Conservation (phyloP, 2,113 vertebrate species). For the Amphiprion ocellaris region DNA sequence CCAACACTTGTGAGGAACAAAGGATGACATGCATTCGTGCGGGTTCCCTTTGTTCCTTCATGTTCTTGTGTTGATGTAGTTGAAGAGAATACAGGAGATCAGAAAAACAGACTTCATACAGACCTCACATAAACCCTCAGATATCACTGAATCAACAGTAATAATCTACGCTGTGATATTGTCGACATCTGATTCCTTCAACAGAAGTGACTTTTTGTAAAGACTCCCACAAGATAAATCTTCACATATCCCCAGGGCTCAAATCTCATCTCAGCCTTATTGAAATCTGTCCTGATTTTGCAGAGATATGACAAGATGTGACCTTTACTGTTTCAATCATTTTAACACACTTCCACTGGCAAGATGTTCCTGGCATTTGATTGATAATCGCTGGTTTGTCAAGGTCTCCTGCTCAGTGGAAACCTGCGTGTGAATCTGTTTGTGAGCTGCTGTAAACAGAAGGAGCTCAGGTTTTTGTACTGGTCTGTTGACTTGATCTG, state of each 20-base stretch:
- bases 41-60: too few relatives aligned
- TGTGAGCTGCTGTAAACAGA: too few relatives aligned
- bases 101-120: neutral
- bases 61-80: neutral
- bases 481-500: neutral
- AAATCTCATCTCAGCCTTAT: conserved; percentile 32
- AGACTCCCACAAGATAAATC: conserved; percentile 27
- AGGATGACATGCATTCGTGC: too few relatives aligned
- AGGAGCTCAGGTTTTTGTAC: neutral
- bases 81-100: too few relatives aligned
- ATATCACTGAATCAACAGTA: neutral
- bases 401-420: neutral
- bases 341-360: conserved; percentile 3
- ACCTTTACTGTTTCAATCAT: conserved; percentile 30
- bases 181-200: neutral
- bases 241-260: conserved; percentile 9
- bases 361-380: conserved; percentile 16
- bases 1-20: neutral
- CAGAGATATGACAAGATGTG: conserved; percentile 10
- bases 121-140: neutral
- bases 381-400: conserved; percentile 8
- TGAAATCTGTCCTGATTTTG: conserved; percentile 30
- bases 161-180: neutral
- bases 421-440: neutral
- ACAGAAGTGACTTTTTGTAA: neutral